Percentiles rank a stretch among this genome's conserved stretches.
Evolutionary conservation across 2,113 vertebrate species (phyloP).

Genomic region (Hoplias malabaricus): DNA sequence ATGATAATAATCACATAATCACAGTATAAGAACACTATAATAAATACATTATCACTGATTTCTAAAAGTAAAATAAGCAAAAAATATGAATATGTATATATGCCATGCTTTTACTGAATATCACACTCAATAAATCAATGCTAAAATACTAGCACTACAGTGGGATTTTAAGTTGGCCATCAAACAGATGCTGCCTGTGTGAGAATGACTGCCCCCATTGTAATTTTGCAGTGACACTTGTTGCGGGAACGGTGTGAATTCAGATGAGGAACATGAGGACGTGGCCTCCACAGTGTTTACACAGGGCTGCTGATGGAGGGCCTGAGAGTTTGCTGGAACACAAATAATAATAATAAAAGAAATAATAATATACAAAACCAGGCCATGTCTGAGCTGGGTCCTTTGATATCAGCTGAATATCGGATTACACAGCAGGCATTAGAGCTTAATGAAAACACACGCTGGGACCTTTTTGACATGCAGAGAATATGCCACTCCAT

Average conservation of each 20-base stretch:
- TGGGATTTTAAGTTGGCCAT: background rate
- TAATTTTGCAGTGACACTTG: constrained; percentile 4
- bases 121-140: background rate
- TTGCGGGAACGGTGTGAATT: constrained; percentile 27
- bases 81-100: background rate
- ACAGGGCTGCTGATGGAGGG: background rate
- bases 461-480: background rate
- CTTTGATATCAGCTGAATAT: background rate
- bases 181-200: background rate
- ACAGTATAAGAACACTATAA: background rate
- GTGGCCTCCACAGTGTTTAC: constrained; percentile 5
- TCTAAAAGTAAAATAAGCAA: background rate
- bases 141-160: background rate
- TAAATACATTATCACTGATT: no score
- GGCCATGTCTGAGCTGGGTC: background rate
- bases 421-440: background rate
- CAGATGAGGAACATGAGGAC: constrained; percentile 22
- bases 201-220: constrained; percentile 3
- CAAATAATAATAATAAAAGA: background rate
- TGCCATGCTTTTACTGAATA: background rate
- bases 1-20: no score
- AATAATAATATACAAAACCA: background rate
- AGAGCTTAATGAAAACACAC: background rate
- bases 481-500: background rate
- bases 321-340: background rate